phyloP scores from a whole-genome alignment of 2,797 vertebrate genomes.

The Poeciliopsis infans region DNA sequence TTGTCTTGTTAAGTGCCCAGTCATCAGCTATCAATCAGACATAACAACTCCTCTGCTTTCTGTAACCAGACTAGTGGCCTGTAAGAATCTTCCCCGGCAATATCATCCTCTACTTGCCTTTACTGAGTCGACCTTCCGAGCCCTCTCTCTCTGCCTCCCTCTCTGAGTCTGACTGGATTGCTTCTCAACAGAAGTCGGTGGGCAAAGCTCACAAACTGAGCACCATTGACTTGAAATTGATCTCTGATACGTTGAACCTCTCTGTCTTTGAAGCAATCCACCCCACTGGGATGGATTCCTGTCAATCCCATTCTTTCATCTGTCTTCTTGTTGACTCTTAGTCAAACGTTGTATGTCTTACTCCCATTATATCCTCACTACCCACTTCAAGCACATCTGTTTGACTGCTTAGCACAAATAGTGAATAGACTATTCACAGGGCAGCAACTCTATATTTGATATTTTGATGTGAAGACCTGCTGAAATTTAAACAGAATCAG shows the following conservation, averaged over 20 bases:
- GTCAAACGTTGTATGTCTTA: neutral
- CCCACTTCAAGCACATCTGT: neutral
- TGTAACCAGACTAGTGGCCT: neutral
- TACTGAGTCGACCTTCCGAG: neutral
- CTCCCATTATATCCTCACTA: no score
- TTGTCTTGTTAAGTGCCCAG: neutral
- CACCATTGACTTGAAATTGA: conserved; percentile 56
- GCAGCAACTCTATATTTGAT: neutral
- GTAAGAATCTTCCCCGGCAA: neutral
- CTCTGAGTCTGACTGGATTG: conserved; percentile 31
- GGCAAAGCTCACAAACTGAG: conserved; percentile 29
- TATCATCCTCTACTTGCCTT: conserved; percentile 10
- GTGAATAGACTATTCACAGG: neutral
- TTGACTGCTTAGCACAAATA: neutral
- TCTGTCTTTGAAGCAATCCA: conserved; percentile 36
- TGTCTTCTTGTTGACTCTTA: conserved; percentile 27
- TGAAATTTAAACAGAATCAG: neutral
- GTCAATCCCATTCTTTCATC: conserved; percentile 16
- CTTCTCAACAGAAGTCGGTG: conserved; percentile 47
- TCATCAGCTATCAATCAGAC: neutral
- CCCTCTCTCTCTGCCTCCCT: conserved; percentile 8
- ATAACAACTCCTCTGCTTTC: neutral
- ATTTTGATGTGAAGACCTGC: neutral
- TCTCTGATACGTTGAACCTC: conserved; percentile 55
- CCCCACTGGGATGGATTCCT: conserved; percentile 21